Evolutionary conservation across 2,888 invertebrate genomes (phyloP), one percentile per base, ranked within the genome.

Genomic region (Melieria crassipennis): DNA sequence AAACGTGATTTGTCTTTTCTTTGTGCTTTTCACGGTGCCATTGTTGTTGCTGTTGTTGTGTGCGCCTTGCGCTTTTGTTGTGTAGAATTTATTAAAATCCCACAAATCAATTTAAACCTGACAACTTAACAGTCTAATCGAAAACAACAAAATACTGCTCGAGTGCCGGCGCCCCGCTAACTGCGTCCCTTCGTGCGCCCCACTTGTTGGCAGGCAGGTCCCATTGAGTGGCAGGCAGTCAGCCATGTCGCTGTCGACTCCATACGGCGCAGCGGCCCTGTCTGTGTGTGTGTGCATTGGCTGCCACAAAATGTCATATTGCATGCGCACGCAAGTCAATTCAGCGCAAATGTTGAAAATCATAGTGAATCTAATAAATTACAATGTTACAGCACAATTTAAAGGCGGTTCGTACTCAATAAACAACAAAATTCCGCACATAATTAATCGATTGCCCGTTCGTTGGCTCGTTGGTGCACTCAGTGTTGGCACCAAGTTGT

Each of bases 361-460:
- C 79, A 82, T 80, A 78, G 79, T 78, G 79, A 82, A 82, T 79
- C 82, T 79, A 82, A 84, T 84, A 84, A 83, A 84, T 83, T 79
- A 82, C 78, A 75, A 75, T 73, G 73, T 73, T 68, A 74, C 73
- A 70, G 69, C 70, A 83, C 82, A 83, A 84, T 83, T 83, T 83
- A 77, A 78, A 84, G 82, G 80, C 80, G 82, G 82, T 80, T 79
- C 79, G 78, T 79, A 81, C 78, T 80, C 83, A 83, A 83, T 78
- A 80, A 81, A 81, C 81, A 81, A 81, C 81, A 71, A 83, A 84
- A 83, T 84, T 82, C 79, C 82, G 78, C 83, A 80, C 84, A 84
- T 83, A 83, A 83, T 83, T 84, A 84, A 83, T 82, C 82, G 82
- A 82, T 83, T 78, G 77, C 78, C 69, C 71, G 65, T 73, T 30